Percentiles rank a stretch among this genome's conserved stretches.
Evolutionary conservation across 2,888 invertebrate species (phyloP).

Genomic region (Lasioglossum figueresi): DNA sequence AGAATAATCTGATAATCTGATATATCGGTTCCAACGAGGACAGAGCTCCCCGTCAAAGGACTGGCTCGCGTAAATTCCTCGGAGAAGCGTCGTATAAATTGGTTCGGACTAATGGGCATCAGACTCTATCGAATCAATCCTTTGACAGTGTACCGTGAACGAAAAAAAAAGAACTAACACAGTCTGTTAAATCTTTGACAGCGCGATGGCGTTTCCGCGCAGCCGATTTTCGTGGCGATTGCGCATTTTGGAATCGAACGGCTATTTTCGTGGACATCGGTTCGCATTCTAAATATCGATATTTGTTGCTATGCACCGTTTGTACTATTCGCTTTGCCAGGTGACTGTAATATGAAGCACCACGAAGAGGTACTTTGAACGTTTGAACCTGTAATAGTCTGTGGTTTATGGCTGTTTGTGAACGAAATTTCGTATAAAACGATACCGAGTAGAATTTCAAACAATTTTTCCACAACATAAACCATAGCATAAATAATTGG

Average conservation of each 20-base stretch:
- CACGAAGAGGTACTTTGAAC: not conserved
- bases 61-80: slow-evolving; percentile 24
- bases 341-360: not conserved
- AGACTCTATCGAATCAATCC: slow-evolving; percentile 32
- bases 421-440: too few species aligned
- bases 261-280: not conserved
- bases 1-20: not conserved
- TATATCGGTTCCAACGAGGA: not conserved
- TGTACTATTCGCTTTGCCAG: not conserved
- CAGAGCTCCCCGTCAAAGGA: slow-evolving; percentile 32
- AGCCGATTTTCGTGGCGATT: slow-evolving; percentile 51
- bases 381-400: too few species aligned
- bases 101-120: slow-evolving; percentile 35
- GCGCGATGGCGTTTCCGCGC: slow-evolving; percentile 37
- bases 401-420: too few species aligned
- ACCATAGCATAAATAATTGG: too few species aligned
- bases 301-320: not conserved
- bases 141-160: slow-evolving; percentile 34
- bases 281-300: not conserved
- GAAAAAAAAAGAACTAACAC: not conserved
- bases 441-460: too few species aligned
- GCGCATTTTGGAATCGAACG: not conserved
- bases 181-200: slow-evolving; percentile 47
- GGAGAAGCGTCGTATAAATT: slow-evolving; percentile 35
- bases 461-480: too few species aligned